Evolutionary conservation across 2,113 vertebrate genomes (phyloP).

Genomic region (Neopipo cinnamomea): DNA sequence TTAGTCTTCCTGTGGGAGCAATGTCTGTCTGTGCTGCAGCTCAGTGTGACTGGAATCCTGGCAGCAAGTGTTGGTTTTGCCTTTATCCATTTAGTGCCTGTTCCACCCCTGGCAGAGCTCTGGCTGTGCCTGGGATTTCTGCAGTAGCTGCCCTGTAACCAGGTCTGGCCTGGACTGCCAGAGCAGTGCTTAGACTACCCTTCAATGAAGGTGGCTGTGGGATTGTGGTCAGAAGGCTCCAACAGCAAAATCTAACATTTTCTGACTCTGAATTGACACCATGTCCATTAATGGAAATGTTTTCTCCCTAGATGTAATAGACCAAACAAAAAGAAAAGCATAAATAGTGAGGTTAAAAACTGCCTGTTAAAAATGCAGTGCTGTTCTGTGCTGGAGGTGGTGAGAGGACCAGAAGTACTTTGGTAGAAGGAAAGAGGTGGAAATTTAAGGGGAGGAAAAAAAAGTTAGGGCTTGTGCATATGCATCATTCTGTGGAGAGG

Average conservation of each 20-base stretch:
- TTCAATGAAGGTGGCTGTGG: neutral
- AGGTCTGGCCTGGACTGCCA: neutral
- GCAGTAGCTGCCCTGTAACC: neutral
- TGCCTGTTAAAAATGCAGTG: neutral
- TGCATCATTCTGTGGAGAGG: neutral
- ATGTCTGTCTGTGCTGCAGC: neutral
- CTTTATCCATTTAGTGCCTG: accelerated
- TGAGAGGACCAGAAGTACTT: neutral
- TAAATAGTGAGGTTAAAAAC: neutral
- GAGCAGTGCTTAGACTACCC: neutral
- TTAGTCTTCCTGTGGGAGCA: neutral
- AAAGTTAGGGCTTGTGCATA: neutral
- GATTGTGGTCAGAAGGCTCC: neutral
- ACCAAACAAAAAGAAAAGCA: neutral
- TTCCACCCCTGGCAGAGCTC: neutral
- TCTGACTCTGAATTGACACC: neutral
- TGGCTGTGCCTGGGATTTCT: neutral
- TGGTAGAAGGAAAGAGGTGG: neutral
- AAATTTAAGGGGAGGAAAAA: neutral
- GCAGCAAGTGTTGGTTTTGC: accelerated
- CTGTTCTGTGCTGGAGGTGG: neutral
- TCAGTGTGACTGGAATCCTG: neutral
- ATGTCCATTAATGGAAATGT: neutral
- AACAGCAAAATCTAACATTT: neutral
- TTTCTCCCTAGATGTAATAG: neutral